A percentile compares a stretch with the other conserved stretches of the same genome.
These are phyloP conservation scores for Octomys mimax DNA, from an alignment of 2,797 vertebrate genomes.

Conservation along the genomic window DNA sequence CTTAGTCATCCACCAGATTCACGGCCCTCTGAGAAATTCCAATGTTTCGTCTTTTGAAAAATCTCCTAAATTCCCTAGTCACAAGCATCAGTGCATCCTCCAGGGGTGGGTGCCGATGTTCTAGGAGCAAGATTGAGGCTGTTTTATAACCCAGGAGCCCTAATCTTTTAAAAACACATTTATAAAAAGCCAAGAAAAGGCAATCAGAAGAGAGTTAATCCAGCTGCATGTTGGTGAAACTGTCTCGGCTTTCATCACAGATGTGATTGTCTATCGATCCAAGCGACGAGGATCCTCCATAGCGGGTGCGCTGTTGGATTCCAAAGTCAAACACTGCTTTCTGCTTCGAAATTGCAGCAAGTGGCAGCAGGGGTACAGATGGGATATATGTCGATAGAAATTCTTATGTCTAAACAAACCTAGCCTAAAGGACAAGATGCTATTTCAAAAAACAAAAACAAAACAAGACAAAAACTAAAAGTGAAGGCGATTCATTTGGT, in stretches of 20 bases:
- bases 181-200: constrained; percentile 55
- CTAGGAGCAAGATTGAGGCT: constrained; percentile 83
- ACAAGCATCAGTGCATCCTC: constrained; percentile 91
- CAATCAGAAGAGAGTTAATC: background rate
- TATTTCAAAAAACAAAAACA: background rate
- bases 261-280: background rate
- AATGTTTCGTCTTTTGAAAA: constrained; percentile 80
- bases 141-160: constrained; percentile 67
- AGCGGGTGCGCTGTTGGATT: background rate
- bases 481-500: background rate
- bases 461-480: background rate
- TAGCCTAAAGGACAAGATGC: background rate
- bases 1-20: constrained; percentile 90
- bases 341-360: constrained; percentile 42
- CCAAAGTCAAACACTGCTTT: constrained; percentile 63
- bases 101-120: constrained; percentile 91
- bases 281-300: constrained; percentile 7
- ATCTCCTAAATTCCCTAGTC: constrained; percentile 87
- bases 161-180: constrained; percentile 27
- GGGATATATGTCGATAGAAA: background rate
- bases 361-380: background rate
- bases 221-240: background rate
- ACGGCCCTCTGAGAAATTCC: constrained; percentile 89
- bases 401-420: background rate
- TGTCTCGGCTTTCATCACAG: constrained; percentile 13